phyloP scores from a whole-genome alignment of 2,888 invertebrate genomes.

The Nephrotoma guestfalica region DNA sequence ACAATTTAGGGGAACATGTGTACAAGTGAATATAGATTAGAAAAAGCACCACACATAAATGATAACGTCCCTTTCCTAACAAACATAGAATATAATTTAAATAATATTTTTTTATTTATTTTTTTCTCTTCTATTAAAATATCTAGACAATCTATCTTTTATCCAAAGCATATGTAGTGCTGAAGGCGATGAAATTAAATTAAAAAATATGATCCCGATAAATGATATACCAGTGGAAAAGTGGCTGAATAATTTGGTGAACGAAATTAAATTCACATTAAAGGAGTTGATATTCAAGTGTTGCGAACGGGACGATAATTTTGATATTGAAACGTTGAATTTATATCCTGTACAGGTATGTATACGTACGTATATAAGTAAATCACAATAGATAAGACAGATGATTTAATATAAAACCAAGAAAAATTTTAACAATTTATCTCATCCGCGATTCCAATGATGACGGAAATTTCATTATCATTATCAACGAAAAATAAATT shows the following conservation, averaged over 20 bases:
- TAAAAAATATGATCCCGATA: conserved; percentile 24
- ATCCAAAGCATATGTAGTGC: conserved; percentile 42
- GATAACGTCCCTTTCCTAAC: neutral
- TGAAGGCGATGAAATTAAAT: conserved; percentile 25
- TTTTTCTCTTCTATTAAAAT: conserved; percentile 12
- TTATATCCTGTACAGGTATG: conserved; percentile 31
- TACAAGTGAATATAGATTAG: too few relatives aligned
- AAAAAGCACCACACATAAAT: neutral
- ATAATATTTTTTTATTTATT: neutral
- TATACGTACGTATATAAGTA: neutral
- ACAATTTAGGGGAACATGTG: neutral
- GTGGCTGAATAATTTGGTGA: conserved; percentile 48
- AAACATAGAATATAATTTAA: neutral
- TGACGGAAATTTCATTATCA: neutral
- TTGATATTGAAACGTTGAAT: conserved; percentile 34
- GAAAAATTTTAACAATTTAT: neutral
- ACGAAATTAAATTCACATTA: conserved; percentile 66
- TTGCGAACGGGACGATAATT: conserved; percentile 38
- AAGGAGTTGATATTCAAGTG: conserved; percentile 47
- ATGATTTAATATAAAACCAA: neutral
- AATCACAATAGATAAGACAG: neutral
- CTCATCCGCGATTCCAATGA: neutral
- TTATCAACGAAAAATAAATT: neutral
- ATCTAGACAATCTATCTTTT: conserved; percentile 44
- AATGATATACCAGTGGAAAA: conserved; percentile 25